Base-by-base conservation (phyloP, 2,113 vertebrate genomes). In the Callocephalon fimbriatum region DNA sequence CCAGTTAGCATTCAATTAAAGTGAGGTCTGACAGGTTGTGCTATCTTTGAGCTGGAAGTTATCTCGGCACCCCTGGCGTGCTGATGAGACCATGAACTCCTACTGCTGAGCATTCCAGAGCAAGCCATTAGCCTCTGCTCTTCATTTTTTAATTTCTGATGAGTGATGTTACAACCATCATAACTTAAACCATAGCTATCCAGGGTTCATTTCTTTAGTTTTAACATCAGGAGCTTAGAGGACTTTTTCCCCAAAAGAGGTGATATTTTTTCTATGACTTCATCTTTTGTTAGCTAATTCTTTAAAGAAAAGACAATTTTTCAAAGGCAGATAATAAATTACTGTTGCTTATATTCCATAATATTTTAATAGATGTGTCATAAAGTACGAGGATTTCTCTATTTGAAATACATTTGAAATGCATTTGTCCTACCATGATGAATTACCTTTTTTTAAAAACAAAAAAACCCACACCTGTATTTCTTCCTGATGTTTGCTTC, bases 121-220 rank as follows among this genome's bases (percentile, higher is more conserved):
- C n/a, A 90, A 75, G 29, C 45, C 73, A 90, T 76, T 68, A 92
- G 70, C 38, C 62, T 92, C 51, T 61, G 71, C 38, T 63, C 88
- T 73, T 80, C 23, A 51, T 77, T 77, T 85, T 35, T 59, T 76
- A 44, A 62, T 86, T 92, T 59, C 78, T 54, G 38, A 72, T 42
- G 42, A 72, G 42, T 20, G 56, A 78, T 82, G 37, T 37, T 54
- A 77, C 12, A 90, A 58, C 19, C 51, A 88, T 25, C 35, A 16
- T 8, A 81, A 86, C 19, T 79, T 63, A 65, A 91, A 82, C 40
- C 18, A 53, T 86, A 84, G 21, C 12, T 73, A 27, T 22, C 54
- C 21, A 19, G 14, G 2, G 17, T 67, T 93, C 83, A 31, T n/a
- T 90, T 85, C 51, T 51, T 58, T 62, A 78, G 22, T 40, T 50